Evolutionary conservation across 23 tunicate species (phyloP).

Genomic region (Botrylloides violaceus): DNA sequence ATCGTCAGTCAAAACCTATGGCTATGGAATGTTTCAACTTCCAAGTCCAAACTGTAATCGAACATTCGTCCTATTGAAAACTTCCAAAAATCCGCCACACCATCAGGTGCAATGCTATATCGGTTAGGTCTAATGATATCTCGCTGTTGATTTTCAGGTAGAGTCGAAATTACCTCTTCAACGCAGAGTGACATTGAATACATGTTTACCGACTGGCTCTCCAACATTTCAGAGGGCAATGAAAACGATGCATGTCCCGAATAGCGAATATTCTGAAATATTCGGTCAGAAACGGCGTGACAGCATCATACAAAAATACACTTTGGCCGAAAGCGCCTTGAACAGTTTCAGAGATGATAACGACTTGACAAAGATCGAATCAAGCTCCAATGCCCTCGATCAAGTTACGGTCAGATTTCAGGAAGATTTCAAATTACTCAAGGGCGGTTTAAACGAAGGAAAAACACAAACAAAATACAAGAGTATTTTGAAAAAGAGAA

Average conservation of each 20-base stretch:
- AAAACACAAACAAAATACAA: too few species aligned
- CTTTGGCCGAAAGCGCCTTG: conserved; percentile 10
- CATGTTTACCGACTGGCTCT: conserved; percentile 57
- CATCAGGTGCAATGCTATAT: too few species aligned
- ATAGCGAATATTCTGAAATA: conserved; percentile 17
- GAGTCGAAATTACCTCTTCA: too few species aligned
- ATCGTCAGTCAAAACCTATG: too few species aligned
- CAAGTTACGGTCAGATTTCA: conserved; percentile 15
- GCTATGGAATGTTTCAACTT: too few species aligned
- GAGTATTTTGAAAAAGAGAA: too few species aligned
- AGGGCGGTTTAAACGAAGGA: too few species aligned
- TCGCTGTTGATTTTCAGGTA: too few species aligned
- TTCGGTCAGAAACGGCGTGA: conserved; percentile 10
- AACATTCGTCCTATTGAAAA: too few species aligned
- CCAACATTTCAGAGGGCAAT: conserved; percentile 85
- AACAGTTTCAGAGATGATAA: conserved; percentile 28
- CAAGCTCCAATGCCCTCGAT: conserved; percentile 10
- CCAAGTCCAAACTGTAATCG: too few species aligned
- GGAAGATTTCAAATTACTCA: conserved; percentile 18
- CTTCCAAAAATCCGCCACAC: too few species aligned
- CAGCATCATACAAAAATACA: conserved; percentile 6
- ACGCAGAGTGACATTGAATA: conserved; percentile 59
- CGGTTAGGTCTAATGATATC: too few species aligned
- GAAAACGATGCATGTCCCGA: conserved; percentile 28
- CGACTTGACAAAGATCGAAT: neutral